Base-by-base conservation (phyloP, 2,888 invertebrate genomes). In the Scaptodrosophila latifasciaeformis region DNA sequence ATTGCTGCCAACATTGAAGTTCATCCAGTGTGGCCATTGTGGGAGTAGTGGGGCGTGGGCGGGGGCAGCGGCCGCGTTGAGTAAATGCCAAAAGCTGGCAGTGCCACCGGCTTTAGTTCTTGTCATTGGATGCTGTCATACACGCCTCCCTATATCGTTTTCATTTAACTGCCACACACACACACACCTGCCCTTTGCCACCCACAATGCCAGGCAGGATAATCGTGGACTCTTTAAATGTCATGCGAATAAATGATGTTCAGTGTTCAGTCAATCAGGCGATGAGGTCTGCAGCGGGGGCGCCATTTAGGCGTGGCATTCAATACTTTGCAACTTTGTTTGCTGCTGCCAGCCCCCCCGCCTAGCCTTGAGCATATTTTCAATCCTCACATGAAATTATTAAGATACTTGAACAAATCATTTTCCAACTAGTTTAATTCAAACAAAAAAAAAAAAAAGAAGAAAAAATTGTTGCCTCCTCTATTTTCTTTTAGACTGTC, bases 171-270 rank as follows among this genome's bases (percentile, higher is more conserved):
- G n/a, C n/a, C n/a, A n/a, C n/a, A n/a, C n/a, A n/a, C n/a, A n/a
- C n/a, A n/a, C n/a, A n/a, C n/a, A n/a, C n/a, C n/a, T n/a, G n/a
- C n/a, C n/a, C n/a, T n/a, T n/a, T n/a, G n/a, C n/a, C n/a, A n/a
- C n/a, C n/a, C n/a, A n/a, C n/a, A n/a, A n/a, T n/a, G n/a, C n/a
- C n/a, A n/a, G 39, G 42, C 13, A 47, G 69, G 66, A 72, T 71
- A 66, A 71, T 64, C 58, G 58, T 60, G 65, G 80, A 64, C 68
- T 59, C 59, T 67, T 79, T 79, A 77, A 81, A 77, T 77, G 77
- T 77, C 77, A 56, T 48, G 29, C 27, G 46, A 24, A 31, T n/a
- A 29, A 40, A 19, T 39, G 13, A 35, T 24, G 45, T 49, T 50
- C 50, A 55, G 55, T 44, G 24, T 34, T 17, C n/a, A n/a, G n/a